These are phyloP conservation scores for Sapajus apella DNA, from an alignment of 2,113 vertebrate genomes.

Conservation along the genomic window DNA sequence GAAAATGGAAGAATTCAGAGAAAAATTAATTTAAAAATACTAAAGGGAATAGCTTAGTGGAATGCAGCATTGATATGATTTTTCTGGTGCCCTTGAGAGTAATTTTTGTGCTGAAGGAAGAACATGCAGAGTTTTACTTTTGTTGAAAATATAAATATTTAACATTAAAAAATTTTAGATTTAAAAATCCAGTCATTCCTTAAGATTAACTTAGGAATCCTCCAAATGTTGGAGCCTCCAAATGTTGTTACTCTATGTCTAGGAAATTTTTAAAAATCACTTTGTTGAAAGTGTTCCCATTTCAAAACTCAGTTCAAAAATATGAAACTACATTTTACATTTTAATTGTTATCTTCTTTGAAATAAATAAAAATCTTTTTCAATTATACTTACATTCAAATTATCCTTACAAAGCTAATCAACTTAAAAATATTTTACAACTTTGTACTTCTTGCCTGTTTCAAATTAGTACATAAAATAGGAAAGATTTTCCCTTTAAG, in stretches of 20 bases:
- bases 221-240: neutral
- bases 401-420: slow-evolving; percentile 27
- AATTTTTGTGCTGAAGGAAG: neutral
- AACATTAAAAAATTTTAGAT: neutral
- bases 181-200: neutral
- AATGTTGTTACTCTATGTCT: neutral
- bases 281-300: neutral
- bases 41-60: neutral
- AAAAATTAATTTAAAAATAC: neutral
- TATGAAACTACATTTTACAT: neutral
- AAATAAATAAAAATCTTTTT: slow-evolving; percentile 5
- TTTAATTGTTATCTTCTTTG: slow-evolving; percentile 36
- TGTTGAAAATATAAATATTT: slow-evolving; percentile 33
- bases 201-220: neutral
- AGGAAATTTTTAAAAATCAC: neutral
- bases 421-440: neutral
- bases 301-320: slow-evolving; percentile 1
- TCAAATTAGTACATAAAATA: neutral
- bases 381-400: neutral
- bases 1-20: neutral
- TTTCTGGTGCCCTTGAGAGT: neutral
- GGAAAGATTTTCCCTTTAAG: neutral
- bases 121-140: slow-evolving; percentile 9
- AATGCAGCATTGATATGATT: neutral
- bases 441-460: neutral